Evolutionary conservation across 1,140 invertebrate species (phyloP), one percentile per base, ranked within the genome.

Genomic region (Micrasema minimum): DNA sequence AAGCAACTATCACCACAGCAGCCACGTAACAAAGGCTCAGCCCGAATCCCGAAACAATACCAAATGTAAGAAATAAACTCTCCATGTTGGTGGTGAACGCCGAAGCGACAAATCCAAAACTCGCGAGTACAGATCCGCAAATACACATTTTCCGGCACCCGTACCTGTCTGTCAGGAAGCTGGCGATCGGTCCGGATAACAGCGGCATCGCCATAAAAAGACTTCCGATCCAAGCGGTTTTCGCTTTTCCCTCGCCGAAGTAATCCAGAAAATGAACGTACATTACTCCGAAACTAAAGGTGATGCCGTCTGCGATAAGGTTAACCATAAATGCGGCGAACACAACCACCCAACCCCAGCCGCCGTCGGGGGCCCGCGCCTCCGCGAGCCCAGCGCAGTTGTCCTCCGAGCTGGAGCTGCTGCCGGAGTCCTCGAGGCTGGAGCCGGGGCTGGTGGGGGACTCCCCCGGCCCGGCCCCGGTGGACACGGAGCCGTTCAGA

Each of bases 1-100:
- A 97, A 1, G 96, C 95, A 2, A 99, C 96, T 74, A 96, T 95
- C 0, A 98, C 96, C 1, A 95, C 92, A 0, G 93, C 93, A 1
- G 95, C 92, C 1, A 97, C 94, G 78, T 93, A 95, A 77, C 94
- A 95, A 20, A 96, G 82, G 51, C 94, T 93, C 69, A 97, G 84
- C 7, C 94, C 95, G 74, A 95, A 92, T 1, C 94, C 95, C 1
- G 94, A 90, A 70, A 96, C 85, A 2, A 96, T 87, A 2, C 94
- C 93, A 77, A 96, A 95, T 0, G 93, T 95, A 48, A 96, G 81
- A 76, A 93, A 93, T 35, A 96, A 83, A 61, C 92, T 85, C 76
- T 90, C 89, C 85, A 95, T 90, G 18, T 91, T 93, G 75, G 90
- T 88, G 4, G 88, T 88, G 74, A 90, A 91, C 1, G 92, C 90